These are phyloP conservation scores for Hemitrygon akajei DNA, from an alignment of 2,797 vertebrate species.

Conservation along the genomic window DNA sequence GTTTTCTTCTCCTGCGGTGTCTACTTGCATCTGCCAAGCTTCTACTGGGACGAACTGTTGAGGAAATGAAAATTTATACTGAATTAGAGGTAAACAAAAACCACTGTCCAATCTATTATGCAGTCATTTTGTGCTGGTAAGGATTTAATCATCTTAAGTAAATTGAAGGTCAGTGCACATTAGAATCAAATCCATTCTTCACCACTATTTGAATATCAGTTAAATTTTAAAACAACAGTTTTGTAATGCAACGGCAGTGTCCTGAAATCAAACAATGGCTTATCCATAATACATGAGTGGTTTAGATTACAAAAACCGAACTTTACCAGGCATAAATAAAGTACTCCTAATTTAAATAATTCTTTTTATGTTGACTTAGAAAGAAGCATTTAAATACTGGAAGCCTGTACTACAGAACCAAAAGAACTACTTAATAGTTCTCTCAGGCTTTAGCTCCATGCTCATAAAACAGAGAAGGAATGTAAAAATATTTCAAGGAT, in stretches of 20 bases:
- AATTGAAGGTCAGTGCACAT: slow-evolving; percentile 2
- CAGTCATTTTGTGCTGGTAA: not conserved
- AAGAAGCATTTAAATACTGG: not conserved
- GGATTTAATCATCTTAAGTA: slow-evolving; percentile 32
- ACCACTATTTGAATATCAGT: slow-evolving; percentile 21
- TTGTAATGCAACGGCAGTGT: slow-evolving; percentile 31
- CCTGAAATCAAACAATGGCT: not conserved
- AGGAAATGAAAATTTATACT: not conserved
- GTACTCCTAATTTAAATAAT: slow-evolving; percentile 19
- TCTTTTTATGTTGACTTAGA: slow-evolving; percentile 6
- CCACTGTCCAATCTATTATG: not conserved
- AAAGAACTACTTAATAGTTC: not conserved
- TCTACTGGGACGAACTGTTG: not conserved
- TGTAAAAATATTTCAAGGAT: not conserved
- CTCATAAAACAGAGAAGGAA: not conserved
- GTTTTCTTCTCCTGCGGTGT: not conserved
- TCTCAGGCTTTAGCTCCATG: not conserved
- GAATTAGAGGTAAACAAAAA: not conserved
- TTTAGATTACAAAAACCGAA: slow-evolving; percentile 23
- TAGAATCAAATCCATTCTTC: not conserved
- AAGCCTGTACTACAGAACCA: not conserved
- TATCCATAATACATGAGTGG: slow-evolving; percentile 22
- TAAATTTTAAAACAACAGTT: not conserved
- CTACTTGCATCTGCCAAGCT: not conserved
- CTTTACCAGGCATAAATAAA: not conserved